Evolutionary conservation across 2,113 vertebrate species (phyloP).

Genomic region (Sinocyclocheilus rhinocerous): DNA sequence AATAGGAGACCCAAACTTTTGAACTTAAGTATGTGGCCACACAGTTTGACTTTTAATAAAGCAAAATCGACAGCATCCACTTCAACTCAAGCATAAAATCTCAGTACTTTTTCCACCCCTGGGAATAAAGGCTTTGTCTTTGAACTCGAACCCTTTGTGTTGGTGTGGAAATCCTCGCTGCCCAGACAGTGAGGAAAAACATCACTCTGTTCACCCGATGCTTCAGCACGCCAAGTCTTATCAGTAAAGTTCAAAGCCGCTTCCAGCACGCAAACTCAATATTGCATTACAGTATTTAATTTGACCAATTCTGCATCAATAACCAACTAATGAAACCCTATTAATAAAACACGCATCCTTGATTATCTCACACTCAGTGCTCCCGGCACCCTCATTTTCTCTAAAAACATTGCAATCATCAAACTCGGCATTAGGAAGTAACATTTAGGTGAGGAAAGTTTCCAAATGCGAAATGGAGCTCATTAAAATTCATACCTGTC

Average conservation of each 20-base stretch:
- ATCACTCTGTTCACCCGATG: not conserved
- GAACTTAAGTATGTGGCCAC: not conserved
- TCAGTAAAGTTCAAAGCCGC: not conserved
- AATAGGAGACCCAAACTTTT: not conserved
- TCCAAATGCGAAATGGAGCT: slow-evolving; percentile 42
- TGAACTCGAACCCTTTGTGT: slow-evolving; percentile 6
- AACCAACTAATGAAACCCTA: not conserved
- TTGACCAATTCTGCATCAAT: not conserved
- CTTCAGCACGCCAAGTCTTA: not conserved
- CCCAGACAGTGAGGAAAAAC: slow-evolving; percentile 10
- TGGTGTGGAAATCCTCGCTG: not conserved
- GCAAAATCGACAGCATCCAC: not conserved
- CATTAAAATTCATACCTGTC: slow-evolving; percentile 72
- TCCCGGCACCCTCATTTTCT: slow-evolving; percentile 3
- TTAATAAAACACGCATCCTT: slow-evolving; percentile 6
- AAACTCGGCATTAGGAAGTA: not conserved
- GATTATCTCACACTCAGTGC: not conserved
- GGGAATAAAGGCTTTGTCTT: slow-evolving; percentile 11
- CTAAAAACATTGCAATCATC: slow-evolving; percentile 8
- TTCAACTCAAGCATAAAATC: not conserved
- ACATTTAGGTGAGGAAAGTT: slow-evolving; percentile 14
- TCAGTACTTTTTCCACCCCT: not conserved
- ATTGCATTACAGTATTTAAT: not conserved
- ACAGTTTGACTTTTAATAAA: not conserved
- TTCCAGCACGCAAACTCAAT: not conserved